Conservation (phyloP, 2,797 vertebrate species). For the Tenualosa ilisha region DNA sequence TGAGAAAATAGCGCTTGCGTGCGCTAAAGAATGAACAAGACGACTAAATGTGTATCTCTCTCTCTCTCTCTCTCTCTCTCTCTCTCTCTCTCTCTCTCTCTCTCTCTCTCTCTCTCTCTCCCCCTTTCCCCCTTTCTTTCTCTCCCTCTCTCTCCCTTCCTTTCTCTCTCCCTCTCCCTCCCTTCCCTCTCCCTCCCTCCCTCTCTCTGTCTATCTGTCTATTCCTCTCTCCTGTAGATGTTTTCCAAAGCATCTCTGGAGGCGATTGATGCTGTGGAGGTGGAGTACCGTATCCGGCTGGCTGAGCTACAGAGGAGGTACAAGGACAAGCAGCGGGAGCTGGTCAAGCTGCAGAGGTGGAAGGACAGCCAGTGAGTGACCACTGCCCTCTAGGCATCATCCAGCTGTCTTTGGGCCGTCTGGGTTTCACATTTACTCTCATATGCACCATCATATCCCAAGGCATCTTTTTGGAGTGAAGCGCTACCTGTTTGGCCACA, state of each 20-base stretch:
- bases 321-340: constrained; percentile 93
- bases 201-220: background rate
- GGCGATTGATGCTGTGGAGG: constrained; percentile 86
- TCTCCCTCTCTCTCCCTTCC: background rate
- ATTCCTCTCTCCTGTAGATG: constrained; percentile 68
- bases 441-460: background rate
- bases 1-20: background rate
- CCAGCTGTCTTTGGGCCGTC: too few species aligned
- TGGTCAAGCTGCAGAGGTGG: constrained; percentile 89
- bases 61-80: too few species aligned
- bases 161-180: background rate
- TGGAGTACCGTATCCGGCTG: constrained; percentile 90
- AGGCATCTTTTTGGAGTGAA: background rate
- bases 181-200: too few species aligned
- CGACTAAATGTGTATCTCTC: background rate
- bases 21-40: background rate
- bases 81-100: background rate
- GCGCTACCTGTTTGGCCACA: too few species aligned
- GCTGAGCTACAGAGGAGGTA: constrained; percentile 92
- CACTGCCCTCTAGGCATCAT: background rate
- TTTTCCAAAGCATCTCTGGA: constrained; percentile 89
- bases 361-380: constrained; percentile 88
- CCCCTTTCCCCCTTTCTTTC: too few species aligned
- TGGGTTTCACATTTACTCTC: too few species aligned
- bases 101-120: background rate